A percentile compares a stretch with the other conserved stretches of the same genome.
phyloP scores from a whole-genome alignment of 2,888 invertebrate species.

The Apomyelois bistriatella region DNA sequence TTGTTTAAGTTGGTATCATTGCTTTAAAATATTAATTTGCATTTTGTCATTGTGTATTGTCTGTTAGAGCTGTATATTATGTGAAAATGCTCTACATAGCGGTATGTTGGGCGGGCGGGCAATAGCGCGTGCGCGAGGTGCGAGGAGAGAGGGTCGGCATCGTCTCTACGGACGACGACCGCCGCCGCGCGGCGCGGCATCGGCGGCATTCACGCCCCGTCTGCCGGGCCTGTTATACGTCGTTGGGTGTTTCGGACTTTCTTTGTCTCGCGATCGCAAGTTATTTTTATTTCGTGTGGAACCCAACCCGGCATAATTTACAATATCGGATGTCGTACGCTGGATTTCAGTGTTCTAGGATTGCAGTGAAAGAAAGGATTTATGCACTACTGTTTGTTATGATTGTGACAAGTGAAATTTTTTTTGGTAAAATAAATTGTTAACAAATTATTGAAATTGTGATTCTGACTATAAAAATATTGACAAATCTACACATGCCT shows the following conservation, averaged over 20 bases:
- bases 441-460: too few relatives aligned
- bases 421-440: neutral
- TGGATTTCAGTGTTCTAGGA: conserved; percentile 76
- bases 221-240: conserved; percentile 47
- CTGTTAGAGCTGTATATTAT: conserved; percentile 54
- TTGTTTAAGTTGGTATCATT: too few relatives aligned
- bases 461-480: neutral
- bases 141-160: conserved; percentile 30
- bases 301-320: conserved; percentile 31
- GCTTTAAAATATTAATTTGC: too few relatives aligned
- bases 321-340: conserved; percentile 38
- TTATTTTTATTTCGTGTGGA: conserved; percentile 57
- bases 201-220: conserved; percentile 64
- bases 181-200: conserved; percentile 39
- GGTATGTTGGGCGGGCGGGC: conserved; percentile 59
- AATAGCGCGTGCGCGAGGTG: conserved; percentile 60
- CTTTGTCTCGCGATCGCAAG: conserved; percentile 63
- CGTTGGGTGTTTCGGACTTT: conserved; percentile 25
- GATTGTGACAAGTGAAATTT: conserved; percentile 14
- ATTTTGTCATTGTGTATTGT: conserved; percentile 39
- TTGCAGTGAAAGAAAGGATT: conserved; percentile 69
- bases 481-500: neutral
- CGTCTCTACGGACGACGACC: conserved; percentile 39
- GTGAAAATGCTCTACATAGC: conserved; percentile 58
- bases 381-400: conserved; percentile 19